Base-by-base conservation (phyloP, 2,888 invertebrate genomes). In the Hipparchia sbordonii region DNA sequence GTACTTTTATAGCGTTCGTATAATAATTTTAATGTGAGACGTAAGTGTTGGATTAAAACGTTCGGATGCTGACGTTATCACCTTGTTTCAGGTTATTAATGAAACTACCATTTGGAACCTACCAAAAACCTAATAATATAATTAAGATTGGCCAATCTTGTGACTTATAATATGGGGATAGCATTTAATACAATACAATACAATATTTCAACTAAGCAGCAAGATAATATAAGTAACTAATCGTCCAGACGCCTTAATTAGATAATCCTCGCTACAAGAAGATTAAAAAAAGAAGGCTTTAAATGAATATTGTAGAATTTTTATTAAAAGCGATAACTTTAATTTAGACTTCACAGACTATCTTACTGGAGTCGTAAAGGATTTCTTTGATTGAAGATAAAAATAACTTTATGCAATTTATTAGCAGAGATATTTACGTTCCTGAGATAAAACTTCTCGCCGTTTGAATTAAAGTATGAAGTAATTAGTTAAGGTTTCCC, bases 21-120 rank as follows among this genome's bases (percentile, higher is more conserved):
- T 83, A 83, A 85, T 87, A 85, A 87, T 85, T 87, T 85, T 83
- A 85, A 75, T 72, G 72, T 85, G 81, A 76, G 78, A 78, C 73
- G 75, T 79, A 73, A 78, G 71, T 79, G 78, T 61, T 77, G 75
- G 76, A 80, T 80, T 79, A 82, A 82, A 80, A 79, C 79, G 79
- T 78, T 77, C 71, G 63, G 71, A 39, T 67, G 56, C 60, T 51
- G 69, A 69, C 33, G 12, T 52, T 61, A 10, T 54, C 39, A 52
- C 52, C 61, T 61, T 45, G 52, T 60, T 48, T 45, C 6, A 8
- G n/a, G 13, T 67, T 67, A 46, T 56, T 33, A 57, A 67, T 52
- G n/a, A 51, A 52, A 52, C 3, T 12, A 62, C 46, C 59, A 46
- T 62, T 62, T 46, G 62, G 13, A 46, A 9, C n/a, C 60, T 33